Evolutionary conservation across 1,140 invertebrate genomes (phyloP), one percentile per base, ranked within the genome.

Genomic region (Maconellicoccus hirsutus): DNA sequence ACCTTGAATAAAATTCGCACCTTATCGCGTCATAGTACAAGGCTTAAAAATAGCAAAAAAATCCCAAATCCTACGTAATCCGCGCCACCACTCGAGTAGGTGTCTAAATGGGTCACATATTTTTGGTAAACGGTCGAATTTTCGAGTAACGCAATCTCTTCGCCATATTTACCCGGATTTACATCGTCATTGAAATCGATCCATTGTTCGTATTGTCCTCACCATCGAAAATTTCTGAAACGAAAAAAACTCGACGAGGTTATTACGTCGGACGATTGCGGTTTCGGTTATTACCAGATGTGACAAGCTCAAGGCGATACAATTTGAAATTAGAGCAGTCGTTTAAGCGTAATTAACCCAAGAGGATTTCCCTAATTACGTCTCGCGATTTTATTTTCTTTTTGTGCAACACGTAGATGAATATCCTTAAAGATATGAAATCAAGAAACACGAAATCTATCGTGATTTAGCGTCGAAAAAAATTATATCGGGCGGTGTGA

Each of bases 341-440:
- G 12, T 33, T 33, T 19, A 19, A 4, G 42, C 33, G 3, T 52
- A 52, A 52, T 52, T 52, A 52, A 14, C 42, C 42, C 2, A 19
- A 52, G 42, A 52, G 42, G 42, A 52, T 52, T 52, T 52, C n/a
- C 42, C 42, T 52, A 52, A 52, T 52, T 52, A 16, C 42, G 42
- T 52, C 42, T 33, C 12, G 42, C n/a, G 6, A 52, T 52, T 52
- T 52, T 19, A 2, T 3, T 3, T 3, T 4, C 42, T 19, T 16
- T 52, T 52, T 19, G 42, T 16, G 16, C 42, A 4, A 3, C 16
- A 52, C n/a, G 42, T 52, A 16, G 6, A 6, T 6, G 6, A 38
- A 6, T 38, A 14, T 38, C 33, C 14, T 7, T 38, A 38, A 38
- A n/a, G n/a, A n/a, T n/a, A n/a, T n/a, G n/a, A n/a, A n/a, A n/a